Percentiles rank a stretch among this genome's conserved stretches.
Conservation (phyloP, 2,888 invertebrate genomes). For the Ptychoptera albimana region DNA sequence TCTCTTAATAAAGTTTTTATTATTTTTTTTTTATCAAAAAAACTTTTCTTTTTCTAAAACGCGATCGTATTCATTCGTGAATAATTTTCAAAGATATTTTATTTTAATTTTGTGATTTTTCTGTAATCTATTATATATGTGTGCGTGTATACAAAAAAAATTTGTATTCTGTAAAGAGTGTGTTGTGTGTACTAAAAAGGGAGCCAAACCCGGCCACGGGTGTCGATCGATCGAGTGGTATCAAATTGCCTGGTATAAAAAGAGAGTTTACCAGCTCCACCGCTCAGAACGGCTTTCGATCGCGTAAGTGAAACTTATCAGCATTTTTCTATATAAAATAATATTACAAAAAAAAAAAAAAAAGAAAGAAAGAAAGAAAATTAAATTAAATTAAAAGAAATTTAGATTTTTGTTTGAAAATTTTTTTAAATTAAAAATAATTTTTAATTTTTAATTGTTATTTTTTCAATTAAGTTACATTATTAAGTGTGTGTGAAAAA, state of each 20-base stretch:
- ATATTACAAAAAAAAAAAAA: constrained; percentile 5
- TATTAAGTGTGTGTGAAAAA: too few species aligned
- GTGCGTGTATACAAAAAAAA: constrained; percentile 9
- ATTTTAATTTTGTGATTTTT: too few species aligned
- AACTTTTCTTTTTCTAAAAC: too few species aligned
- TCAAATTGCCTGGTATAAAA: constrained; percentile 34
- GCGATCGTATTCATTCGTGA: too few species aligned
- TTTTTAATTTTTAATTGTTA: constrained; percentile 1
- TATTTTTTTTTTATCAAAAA: too few species aligned
- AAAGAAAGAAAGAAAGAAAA: too few species aligned
- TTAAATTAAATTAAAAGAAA: constrained; percentile 1
- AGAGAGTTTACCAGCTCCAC: constrained; percentile 44
- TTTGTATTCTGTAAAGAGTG: neutral
- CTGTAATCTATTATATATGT: too few species aligned
- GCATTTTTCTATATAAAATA: constrained; percentile 12
- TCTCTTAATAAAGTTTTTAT: too few species aligned
- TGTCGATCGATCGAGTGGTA: constrained; percentile 21
- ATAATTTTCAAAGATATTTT: too few species aligned
- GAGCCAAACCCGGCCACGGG: constrained; percentile 23
- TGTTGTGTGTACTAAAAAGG: constrained; percentile 23
- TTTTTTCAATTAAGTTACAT: neutral
- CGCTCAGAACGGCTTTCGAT: constrained; percentile 95
- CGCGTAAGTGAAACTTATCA: constrained; percentile 59
- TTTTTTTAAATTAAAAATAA: neutral
- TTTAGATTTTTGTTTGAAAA: neutral